phyloP scores from a whole-genome alignment of 1,140 invertebrate species.

The Epicauta chinensis region DNA sequence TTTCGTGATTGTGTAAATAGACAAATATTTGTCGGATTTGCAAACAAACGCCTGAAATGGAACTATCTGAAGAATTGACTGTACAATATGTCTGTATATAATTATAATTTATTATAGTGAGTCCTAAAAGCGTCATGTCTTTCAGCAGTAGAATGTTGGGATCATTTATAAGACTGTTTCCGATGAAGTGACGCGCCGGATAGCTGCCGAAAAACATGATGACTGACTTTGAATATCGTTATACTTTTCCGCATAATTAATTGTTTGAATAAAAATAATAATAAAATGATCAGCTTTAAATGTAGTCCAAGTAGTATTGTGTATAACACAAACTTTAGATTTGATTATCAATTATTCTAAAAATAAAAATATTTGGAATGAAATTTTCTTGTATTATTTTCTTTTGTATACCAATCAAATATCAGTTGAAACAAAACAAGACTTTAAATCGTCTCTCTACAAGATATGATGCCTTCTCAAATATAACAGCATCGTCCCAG shows the following conservation, averaged over 20 bases:
- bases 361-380: slow-evolving; percentile 7
- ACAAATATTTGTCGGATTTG: slow-evolving; percentile 12
- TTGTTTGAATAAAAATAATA: slow-evolving; percentile 13
- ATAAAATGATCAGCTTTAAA: slow-evolving; percentile 14
- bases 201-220: slow-evolving; percentile 27
- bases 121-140: slow-evolving; percentile 28
- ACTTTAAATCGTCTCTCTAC: too few relatives aligned
- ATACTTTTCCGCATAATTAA: slow-evolving; percentile 27
- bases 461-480: slow-evolving; percentile 13
- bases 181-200: slow-evolving; percentile 3
- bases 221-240: slow-evolving; percentile 24
- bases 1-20: slow-evolving; percentile 1
- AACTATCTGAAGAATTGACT: neutral
- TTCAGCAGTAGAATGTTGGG: slow-evolving; percentile 25
- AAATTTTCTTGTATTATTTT: neutral
- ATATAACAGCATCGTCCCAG: slow-evolving; percentile 11
- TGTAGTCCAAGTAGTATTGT: slow-evolving; percentile 17
- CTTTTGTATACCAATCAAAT: too few relatives aligned
- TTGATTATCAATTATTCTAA: slow-evolving; percentile 13
- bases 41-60: slow-evolving; percentile 6
- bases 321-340: slow-evolving; percentile 11
- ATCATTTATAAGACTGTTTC: slow-evolving; percentile 28
- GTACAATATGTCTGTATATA: slow-evolving; percentile 34
- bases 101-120: slow-evolving; percentile 34
- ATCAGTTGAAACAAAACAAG: too few relatives aligned